A percentile compares a stretch with the other conserved stretches of the same genome.
Conservation (phyloP, 2,888 invertebrate genomes). For the Drosophila stalkeri region DNA sequence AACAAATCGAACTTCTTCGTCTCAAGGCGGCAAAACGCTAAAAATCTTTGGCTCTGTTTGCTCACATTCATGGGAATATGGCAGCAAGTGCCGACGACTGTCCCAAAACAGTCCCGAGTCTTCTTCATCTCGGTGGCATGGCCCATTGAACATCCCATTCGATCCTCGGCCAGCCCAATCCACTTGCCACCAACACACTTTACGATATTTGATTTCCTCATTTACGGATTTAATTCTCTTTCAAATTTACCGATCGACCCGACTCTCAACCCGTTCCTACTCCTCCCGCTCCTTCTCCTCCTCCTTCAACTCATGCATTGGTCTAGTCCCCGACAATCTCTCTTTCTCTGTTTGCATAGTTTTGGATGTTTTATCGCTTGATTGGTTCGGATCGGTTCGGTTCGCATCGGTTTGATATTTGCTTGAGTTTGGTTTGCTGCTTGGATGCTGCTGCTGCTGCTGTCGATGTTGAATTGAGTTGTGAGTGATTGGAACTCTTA, state of each 20-base stretch:
- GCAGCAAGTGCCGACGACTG: slow-evolving; percentile 59
- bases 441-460: slow-evolving; percentile 30
- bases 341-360: slow-evolving; percentile 66
- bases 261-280: slow-evolving; percentile 41
- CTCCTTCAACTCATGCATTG: background rate
- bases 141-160: slow-evolving; percentile 59
- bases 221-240: slow-evolving; percentile 84
- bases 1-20: slow-evolving; percentile 51
- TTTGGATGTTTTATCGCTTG: slow-evolving; percentile 77
- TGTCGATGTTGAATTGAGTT: slow-evolving; percentile 56
- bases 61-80: slow-evolving; percentile 78
- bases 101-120: slow-evolving; percentile 10
- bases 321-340: slow-evolving; percentile 22
- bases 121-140: slow-evolving; percentile 23
- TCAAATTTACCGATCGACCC: slow-evolving; percentile 80
- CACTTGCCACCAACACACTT: slow-evolving; percentile 74
- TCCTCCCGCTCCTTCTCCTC: background rate
- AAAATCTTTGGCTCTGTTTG: slow-evolving; percentile 71
- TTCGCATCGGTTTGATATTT: slow-evolving; percentile 39
- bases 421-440: slow-evolving; percentile 43
- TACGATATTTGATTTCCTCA: slow-evolving; percentile 84
- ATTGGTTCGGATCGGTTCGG: slow-evolving; percentile 60
- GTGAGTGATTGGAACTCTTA: slow-evolving; percentile 55
- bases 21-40: slow-evolving; percentile 68
- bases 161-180: slow-evolving; percentile 55